Base-by-base conservation (phyloP, 1,140 invertebrate genomes). In the Cataglyphis hispanica region DNA sequence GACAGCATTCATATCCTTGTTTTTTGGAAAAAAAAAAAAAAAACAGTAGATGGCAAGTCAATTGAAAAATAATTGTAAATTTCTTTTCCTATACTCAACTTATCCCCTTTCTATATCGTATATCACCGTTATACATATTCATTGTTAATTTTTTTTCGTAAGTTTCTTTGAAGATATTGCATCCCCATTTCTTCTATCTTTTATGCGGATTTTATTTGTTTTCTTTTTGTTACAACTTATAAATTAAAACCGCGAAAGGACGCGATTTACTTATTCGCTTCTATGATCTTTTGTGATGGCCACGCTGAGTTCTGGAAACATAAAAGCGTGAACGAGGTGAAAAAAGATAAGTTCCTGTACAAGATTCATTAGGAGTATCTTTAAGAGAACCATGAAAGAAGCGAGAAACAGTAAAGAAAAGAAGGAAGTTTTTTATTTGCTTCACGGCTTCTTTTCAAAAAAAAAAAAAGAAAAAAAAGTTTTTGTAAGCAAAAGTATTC, bases 291-390 rank as follows among this genome's bases (percentile, higher is more conserved):
- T 70, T 58, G 50, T 74, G 31, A 58, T 27, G 53, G 19, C 11
- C 53, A 40, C 13, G 11, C n/a, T 22, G 70, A 13, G 34, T 7
- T 40, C 37, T 40, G 64, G n/a, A 50, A 50, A 50, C 46, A 50
- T 50, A 16, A 50, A 67, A 40, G 64, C 64, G 64, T 22, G 37
- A 67, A 43, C 64, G 34, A 67, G 64, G 11, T 37, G 40, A 37
- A 67, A 67, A 31, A 43, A 22, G 64, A 37, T 25, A 40, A 74
- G 22, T 70, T 70, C 2, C 43, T 53, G 53, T 74, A 40, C 40
- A 74, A 74, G 70, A 74, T 74, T 74, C 53, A 74, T 74, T 74
- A 74, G n/a, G 70, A 74, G 70, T 58, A 74, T 74, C 19, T 74
- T 37, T 37, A 74, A 74, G 53, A 8, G 50, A 56, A 40, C 19